Base-by-base conservation (phyloP, 1,140 invertebrate species). In the Drosophila nebulosa region DNA sequence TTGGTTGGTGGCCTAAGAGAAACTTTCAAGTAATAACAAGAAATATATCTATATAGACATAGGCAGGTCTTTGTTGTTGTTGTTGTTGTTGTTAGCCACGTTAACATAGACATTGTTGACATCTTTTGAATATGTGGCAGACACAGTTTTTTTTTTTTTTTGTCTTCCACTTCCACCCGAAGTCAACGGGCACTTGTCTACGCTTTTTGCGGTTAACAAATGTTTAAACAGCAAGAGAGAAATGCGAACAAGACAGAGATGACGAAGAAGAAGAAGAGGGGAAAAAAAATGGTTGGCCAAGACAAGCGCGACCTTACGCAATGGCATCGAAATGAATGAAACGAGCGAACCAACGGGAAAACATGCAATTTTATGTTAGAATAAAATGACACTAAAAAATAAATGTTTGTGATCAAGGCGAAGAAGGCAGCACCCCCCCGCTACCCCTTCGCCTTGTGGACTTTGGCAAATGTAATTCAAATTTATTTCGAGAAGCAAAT, bases 281-380 rank as follows among this genome's bases (percentile, higher is more conserved):
- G 64, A 61, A 67, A 21, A 14, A 42, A 66, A n/a, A n/a, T n/a
- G 39, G 58, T 53, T 42, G 26, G 42, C 53, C 27, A 10, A 50
- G 64, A 69, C n/a, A n/a, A n/a, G n/a, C 77, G 50, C 63, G 80
- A 80, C 80, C 79, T 76, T 75, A 69, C 67, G 74, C 68, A 79
- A 64, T 69, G 59, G 62, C 62, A 52, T 26, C 6, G 78, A 74
- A 55, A 10, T 4, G 62, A 55, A 63, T 22, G 18, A 50, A 46
- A 46, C 6, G 6, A 18, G 5, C 3, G 16, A 6, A 50, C 10
- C 18, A 21, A 21, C 42, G 30, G 9, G 30, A 32, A 32, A 32
- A 32, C 30, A 32, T 32, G 30, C 30, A 10, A 32, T 32, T 32
- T 32, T 12, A 32, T 10, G 30, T n/a, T 32, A 12, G 16, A 9